phyloP scores from a whole-genome alignment of 2,113 vertebrate species.

The Sisor rabdophorus region DNA sequence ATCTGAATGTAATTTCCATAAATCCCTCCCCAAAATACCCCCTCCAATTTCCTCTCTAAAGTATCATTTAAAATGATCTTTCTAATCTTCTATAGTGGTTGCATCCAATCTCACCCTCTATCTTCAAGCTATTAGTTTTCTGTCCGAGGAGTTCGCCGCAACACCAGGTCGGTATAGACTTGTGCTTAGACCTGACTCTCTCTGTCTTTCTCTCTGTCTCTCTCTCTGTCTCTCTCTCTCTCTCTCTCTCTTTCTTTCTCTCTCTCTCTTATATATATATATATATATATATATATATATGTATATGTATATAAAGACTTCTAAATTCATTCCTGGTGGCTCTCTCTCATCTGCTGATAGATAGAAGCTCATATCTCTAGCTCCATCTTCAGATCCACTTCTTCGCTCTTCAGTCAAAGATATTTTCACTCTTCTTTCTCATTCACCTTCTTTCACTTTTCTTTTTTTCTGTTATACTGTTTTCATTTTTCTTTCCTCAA shows the following conservation, averaged over 20 bases:
- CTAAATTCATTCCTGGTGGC: slow-evolving; percentile 80
- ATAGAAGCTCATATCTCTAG: slow-evolving; percentile 67
- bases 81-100: slow-evolving; percentile 39
- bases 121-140: slow-evolving; percentile 71
- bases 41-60: slow-evolving; percentile 14
- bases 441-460: not conserved
- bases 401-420: slow-evolving; percentile 14
- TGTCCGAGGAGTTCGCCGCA: slow-evolving; percentile 74
- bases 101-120: slow-evolving; percentile 39
- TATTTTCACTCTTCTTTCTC: slow-evolving; percentile 1
- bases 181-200: slow-evolving; percentile 79
- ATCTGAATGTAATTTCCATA: slow-evolving; percentile 40
- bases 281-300: too few species aligned
- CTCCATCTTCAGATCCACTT: slow-evolving; percentile 36
- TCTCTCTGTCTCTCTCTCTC: too few species aligned
- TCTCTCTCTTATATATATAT: too few species aligned
- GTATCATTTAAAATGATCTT: slow-evolving; percentile 37
- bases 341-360: slow-evolving; percentile 78
- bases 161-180: slow-evolving; percentile 77
- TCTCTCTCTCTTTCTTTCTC: too few species aligned
- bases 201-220: too few species aligned
- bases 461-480: not conserved
- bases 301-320: too few species aligned
- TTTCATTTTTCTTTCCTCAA: slow-evolving; percentile 7
- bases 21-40: slow-evolving; percentile 23